A percentile compares a stretch with the other conserved stretches of the same genome.
Conservation (phyloP, 2,113 vertebrate species). For the Oncorhynchus tshawytscha region DNA sequence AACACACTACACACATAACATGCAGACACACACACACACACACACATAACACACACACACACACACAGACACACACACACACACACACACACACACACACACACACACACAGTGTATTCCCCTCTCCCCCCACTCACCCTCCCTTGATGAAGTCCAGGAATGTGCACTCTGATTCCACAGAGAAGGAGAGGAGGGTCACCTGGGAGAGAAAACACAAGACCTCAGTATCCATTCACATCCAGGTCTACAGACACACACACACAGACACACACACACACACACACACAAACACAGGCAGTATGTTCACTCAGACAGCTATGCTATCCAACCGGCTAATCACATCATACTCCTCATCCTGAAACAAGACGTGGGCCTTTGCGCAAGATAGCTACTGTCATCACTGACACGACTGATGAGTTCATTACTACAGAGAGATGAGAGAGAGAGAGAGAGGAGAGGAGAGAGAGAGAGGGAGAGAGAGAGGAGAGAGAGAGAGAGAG, state of each 20-base stretch:
- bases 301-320: not conserved
- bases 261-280: no score
- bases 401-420: constrained; percentile 26
- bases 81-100: no score
- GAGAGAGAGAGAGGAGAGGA: not conserved
- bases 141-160: constrained; percentile 97
- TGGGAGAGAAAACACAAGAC: constrained; percentile 49
- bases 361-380: constrained; percentile 9
- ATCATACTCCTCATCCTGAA: not conserved
- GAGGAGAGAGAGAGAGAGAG: no score
- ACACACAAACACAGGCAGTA: no score
- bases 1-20: no score
- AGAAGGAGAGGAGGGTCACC: constrained; percentile 91
- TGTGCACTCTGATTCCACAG: constrained; percentile 89
- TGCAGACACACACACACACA: no score
- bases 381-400: not conserved
- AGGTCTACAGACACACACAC: no score
- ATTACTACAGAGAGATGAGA: constrained; percentile 33
- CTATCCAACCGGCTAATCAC: not conserved
- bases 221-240: not conserved
- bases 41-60: no score
- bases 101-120: not conserved
- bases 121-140: constrained; percentile 77
- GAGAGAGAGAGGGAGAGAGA: not conserved
- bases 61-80: no score